Evolutionary conservation across 2,797 vertebrate species (phyloP), one percentile per base, ranked within the genome.

Genomic region (Myioborus melanocephalus): DNA sequence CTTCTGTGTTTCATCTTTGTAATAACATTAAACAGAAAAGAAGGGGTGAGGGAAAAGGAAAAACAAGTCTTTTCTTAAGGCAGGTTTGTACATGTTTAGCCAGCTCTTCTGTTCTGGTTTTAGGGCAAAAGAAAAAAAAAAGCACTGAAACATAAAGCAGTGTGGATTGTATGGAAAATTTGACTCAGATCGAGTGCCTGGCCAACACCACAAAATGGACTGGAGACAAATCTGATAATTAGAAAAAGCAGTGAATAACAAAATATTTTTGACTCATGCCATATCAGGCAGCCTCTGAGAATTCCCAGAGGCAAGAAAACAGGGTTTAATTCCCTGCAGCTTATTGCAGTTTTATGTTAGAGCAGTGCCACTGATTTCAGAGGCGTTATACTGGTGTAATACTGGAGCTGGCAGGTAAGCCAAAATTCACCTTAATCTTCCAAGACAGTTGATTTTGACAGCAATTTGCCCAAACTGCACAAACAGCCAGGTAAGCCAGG

Each of bases 141-240:
- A 35, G 35, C 55, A 75, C 10, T 89, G 91, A 95, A 95, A 94
- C 91, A 91, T 94, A 94, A 96, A 96, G 87, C 69, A 83, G 72
- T 90, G 90, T 68, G 88, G 93, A 97, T 97, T 97, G 88, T 97
- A 96, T 97, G 98, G 98, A 98, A 98, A 98, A 95, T 95, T 73
- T 97, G 94, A 98, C 96, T 98, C 97, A 97, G 95, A 83, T 73
- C 4, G 30, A 96, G 84, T 64, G 91, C 94, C 90, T 96, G 93
- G 98, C 97, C 97, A 97, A 97, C 93, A 97, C 97, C 97, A 96
- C 97, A 98, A 98, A 97, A 97, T 97, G 97, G 97, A 97, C 77
- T 83, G 85, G 94, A 97, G 95, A 98, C 97, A 97, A 96, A 98
- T 98, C 98, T 98, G 97, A 98, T 98, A 98, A 98, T 97, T 97